Conservation (phyloP, 2,888 invertebrate genomes). For the Achlya flavicornis region DNA sequence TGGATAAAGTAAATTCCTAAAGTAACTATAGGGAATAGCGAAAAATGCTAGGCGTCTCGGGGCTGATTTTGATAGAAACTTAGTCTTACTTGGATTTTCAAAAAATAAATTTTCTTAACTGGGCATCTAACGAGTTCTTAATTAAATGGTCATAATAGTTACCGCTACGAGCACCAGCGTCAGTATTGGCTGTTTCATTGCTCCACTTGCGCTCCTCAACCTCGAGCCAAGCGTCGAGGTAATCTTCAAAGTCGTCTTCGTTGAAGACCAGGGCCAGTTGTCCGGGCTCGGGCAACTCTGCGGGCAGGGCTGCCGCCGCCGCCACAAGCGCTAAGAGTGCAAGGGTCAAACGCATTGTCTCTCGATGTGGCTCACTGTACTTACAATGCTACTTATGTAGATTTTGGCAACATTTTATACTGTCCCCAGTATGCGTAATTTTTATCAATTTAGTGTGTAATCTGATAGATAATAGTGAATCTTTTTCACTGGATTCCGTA, state of each 20-base stretch:
- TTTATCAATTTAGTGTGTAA: not conserved
- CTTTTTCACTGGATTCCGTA: not conserved
- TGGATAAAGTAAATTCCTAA: no score
- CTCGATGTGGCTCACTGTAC: not conserved
- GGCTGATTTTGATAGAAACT: no score
- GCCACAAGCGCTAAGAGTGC: slow-evolving; percentile 31
- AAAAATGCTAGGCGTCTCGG: no score
- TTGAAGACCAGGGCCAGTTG: slow-evolving; percentile 62
- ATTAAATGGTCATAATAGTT: slow-evolving; percentile 20
- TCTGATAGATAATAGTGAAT: slow-evolving; percentile 3
- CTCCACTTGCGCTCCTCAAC: slow-evolving; percentile 52
- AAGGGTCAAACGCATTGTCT: not conserved
- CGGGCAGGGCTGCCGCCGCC: slow-evolving; percentile 37
- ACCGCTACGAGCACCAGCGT: slow-evolving; percentile 51
- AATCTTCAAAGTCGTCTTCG: slow-evolving; percentile 78
- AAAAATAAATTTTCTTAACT: no score
- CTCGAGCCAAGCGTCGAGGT: slow-evolving; percentile 70
- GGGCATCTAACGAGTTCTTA: no score
- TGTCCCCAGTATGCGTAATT: not conserved
- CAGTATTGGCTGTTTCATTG: slow-evolving; percentile 37
- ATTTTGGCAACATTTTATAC: not conserved
- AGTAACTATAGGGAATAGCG: no score
- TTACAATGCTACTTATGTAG: not conserved
- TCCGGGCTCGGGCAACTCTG: slow-evolving; percentile 61
- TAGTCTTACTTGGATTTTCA: no score